These are phyloP conservation scores for Whitmania pigra DNA, from an alignment of 1,140 invertebrate genomes.

Conservation along the genomic window DNA sequence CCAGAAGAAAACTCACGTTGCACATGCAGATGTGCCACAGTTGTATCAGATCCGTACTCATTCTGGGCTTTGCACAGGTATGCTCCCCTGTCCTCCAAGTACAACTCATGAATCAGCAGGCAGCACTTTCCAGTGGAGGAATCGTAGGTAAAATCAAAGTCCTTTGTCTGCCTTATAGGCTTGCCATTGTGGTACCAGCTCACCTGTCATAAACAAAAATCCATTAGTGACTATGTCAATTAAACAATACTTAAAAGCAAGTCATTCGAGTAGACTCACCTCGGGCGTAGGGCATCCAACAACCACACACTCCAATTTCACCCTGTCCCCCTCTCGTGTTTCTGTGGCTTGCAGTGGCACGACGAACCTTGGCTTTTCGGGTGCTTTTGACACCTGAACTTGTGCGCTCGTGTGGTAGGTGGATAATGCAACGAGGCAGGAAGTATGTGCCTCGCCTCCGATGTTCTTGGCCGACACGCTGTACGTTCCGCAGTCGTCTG, in stretches of 20 bases:
- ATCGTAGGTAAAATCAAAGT: slow-evolving; percentile 31
- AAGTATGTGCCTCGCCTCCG: slow-evolving; percentile 52
- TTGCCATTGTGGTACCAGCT: slow-evolving; percentile 41
- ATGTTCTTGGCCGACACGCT: slow-evolving; percentile 90
- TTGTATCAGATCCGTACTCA: slow-evolving; percentile 40
- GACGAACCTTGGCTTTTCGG: slow-evolving; percentile 58
- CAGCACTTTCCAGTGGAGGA: slow-evolving; percentile 34
- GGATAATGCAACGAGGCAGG: slow-evolving; percentile 35
- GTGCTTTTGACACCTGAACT: slow-evolving; percentile 27
- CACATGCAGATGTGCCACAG: slow-evolving; percentile 19
- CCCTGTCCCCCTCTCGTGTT: slow-evolving; percentile 45
- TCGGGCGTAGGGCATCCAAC: slow-evolving; percentile 44
- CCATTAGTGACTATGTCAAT: background rate
- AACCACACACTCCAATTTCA: slow-evolving; percentile 43
- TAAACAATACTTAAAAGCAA: background rate
- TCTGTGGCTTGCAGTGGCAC: slow-evolving; percentile 55
- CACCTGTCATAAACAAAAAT: slow-evolving; percentile 28
- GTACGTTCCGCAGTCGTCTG: slow-evolving; percentile 89
- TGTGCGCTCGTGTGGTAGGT: slow-evolving; percentile 13
- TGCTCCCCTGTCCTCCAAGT: slow-evolving; percentile 40
- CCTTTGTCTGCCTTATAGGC: slow-evolving; percentile 39
- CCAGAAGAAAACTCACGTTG: background rate
- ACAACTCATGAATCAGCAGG: slow-evolving; percentile 41
- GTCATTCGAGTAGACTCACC: slow-evolving; percentile 25
- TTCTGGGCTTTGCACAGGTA: slow-evolving; percentile 43